Percentiles rank a stretch among this genome's conserved stretches.
Conservation (phyloP, 2,113 vertebrate genomes). For the Oceanites oceanicus region DNA sequence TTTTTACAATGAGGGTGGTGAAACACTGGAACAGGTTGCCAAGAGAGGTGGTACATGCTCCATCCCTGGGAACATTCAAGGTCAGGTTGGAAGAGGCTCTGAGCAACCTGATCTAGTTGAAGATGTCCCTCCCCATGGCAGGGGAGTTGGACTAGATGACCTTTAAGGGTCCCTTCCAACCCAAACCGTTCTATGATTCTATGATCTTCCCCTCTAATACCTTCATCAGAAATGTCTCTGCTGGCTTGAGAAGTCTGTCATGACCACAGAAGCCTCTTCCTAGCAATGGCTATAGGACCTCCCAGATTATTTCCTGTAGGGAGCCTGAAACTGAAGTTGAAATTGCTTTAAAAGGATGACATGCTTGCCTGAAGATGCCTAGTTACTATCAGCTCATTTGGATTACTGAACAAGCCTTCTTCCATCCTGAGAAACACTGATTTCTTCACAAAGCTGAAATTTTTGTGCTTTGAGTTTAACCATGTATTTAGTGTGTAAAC, state of each 20-base stretch:
- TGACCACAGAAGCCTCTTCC: background rate
- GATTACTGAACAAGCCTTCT: background rate
- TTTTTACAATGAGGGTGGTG: background rate
- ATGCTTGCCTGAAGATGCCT: background rate
- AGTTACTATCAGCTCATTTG: background rate
- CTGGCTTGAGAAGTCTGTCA: background rate
- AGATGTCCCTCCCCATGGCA: background rate
- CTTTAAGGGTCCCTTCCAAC: background rate
- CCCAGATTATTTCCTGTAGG: background rate
- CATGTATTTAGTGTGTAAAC: background rate
- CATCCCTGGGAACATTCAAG: background rate
- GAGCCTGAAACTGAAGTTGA: background rate
- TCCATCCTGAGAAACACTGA: background rate
- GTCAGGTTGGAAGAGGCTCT: accelerated
- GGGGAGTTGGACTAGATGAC: background rate
- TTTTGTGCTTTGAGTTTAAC: background rate
- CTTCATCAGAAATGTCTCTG: background rate
- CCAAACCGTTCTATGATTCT: background rate
- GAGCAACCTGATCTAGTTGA: background rate
- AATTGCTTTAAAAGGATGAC: background rate
- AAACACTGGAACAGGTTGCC: background rate
- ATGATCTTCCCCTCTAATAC: background rate
- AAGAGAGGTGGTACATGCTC: background rate
- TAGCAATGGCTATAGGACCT: background rate
- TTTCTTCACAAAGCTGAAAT: background rate